Conservation (phyloP, 2,113 vertebrate genomes). For the Macrotis lagotis region DNA sequence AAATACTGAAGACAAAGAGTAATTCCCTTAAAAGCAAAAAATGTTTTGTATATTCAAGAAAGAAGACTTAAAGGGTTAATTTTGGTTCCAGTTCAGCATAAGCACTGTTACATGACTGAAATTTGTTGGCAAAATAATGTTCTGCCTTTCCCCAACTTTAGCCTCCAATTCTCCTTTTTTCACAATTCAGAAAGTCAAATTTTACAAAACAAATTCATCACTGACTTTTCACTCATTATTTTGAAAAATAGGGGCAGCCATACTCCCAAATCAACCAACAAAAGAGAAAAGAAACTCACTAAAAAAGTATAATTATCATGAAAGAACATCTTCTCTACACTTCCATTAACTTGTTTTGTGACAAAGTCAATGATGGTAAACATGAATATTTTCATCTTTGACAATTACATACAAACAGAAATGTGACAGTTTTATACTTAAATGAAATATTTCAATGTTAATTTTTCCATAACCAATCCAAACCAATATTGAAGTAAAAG, state of each 20-base stretch:
- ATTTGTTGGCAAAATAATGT: constrained; percentile 31
- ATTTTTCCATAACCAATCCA: constrained; percentile 24
- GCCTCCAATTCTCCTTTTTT: not conserved
- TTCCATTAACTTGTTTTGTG: not conserved
- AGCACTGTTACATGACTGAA: constrained; percentile 21
- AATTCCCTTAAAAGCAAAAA: constrained; percentile 45
- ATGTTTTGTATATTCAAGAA: constrained; percentile 43
- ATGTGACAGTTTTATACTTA: constrained; percentile 23
- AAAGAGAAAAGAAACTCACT: constrained; percentile 53
- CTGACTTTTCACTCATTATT: constrained; percentile 36
- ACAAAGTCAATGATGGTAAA: constrained; percentile 39
- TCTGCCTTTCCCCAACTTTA: not conserved
- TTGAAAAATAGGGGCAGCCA: not conserved
- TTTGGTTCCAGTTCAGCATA: constrained; percentile 21
- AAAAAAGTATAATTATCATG: constrained; percentile 41
- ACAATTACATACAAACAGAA: constrained; percentile 45
- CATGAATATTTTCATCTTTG: constrained; percentile 47
- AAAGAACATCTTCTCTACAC: not conserved
- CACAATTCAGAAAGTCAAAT: constrained; percentile 36
- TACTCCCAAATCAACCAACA: not conserved
- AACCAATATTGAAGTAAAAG: not conserved
- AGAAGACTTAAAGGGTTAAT: constrained; percentile 5
- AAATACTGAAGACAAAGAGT: constrained; percentile 17
- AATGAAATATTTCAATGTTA: not conserved
- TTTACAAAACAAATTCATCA: constrained; percentile 36